Evolutionary conservation across 2,888 invertebrate species (phyloP).

Genomic region (Morinoia aosen): DNA sequence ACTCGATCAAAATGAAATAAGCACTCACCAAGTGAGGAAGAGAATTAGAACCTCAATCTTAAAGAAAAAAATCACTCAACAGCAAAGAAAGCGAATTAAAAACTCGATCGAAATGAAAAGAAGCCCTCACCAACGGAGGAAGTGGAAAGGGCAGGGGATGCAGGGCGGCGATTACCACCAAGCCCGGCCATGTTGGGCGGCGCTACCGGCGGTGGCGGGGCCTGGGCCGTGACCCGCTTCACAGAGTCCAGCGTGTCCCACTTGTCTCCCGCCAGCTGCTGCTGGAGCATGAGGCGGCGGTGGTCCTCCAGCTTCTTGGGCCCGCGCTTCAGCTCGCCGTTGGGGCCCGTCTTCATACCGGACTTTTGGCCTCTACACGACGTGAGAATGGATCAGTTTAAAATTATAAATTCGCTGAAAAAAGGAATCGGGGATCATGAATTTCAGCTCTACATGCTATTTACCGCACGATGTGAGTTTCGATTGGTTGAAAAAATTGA

Average conservation of each 20-base stretch:
- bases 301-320: constrained; percentile 88
- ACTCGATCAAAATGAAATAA: no score
- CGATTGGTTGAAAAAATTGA: no score
- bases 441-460: no score
- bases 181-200: constrained; percentile 62
- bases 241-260: constrained; percentile 65
- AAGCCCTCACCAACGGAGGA: constrained; percentile 74
- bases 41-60: no score
- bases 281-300: constrained; percentile 85
- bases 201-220: constrained; percentile 70
- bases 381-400: neutral
- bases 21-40: no score
- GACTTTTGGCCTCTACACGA: constrained; percentile 7
- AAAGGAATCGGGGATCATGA: no score
- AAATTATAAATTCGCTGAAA: neutral
- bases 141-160: constrained; percentile 79
- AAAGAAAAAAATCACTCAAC: no score
- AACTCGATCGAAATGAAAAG: neutral
- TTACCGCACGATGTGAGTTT: no score
- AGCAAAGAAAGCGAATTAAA: no score
- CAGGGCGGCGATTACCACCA: constrained; percentile 74
- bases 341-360: constrained; percentile 2
- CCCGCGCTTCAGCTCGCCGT: constrained; percentile 59
- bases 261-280: constrained; percentile 78
- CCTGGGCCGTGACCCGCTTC: constrained; percentile 70